Conservation (phyloP, 2,113 vertebrate species). For the Burhinus oedicnemus region DNA sequence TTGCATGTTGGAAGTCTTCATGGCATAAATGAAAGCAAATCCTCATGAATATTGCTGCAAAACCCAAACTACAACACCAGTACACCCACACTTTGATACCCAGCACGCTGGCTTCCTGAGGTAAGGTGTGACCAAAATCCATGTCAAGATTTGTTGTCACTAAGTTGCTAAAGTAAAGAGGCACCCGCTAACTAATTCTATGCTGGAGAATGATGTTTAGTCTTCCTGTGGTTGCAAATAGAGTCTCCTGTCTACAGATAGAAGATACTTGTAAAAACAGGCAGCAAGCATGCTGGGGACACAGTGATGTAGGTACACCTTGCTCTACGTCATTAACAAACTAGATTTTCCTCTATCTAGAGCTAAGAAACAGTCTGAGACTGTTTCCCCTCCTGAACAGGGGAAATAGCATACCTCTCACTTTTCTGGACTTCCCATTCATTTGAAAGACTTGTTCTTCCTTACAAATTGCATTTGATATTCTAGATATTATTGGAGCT, state of each 20-base stretch:
- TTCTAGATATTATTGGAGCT: neutral
- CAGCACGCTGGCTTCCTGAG: neutral
- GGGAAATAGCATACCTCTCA: neutral
- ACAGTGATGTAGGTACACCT: neutral
- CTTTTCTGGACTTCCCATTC: neutral
- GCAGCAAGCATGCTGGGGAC: neutral
- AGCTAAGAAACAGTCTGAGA: neutral
- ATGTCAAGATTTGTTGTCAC: neutral
- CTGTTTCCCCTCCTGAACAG: neutral
- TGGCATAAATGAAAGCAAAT: neutral
- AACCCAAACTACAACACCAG: neutral
- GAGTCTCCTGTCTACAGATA: neutral
- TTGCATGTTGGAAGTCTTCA: neutral
- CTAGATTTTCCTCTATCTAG: neutral
- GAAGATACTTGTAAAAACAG: neutral
- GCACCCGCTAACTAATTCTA: neutral
- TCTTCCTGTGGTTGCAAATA: neutral
- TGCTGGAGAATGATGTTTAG: neutral
- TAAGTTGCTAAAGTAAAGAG: neutral
- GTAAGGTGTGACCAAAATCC: neutral
- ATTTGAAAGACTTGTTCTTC: neutral
- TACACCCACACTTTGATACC: neutral
- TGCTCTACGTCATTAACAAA: neutral
- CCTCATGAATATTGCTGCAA: neutral
- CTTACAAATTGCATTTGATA: neutral